Evolutionary conservation across 2,888 invertebrate species (phyloP).

Genomic region (Tiliacea citrago): DNA sequence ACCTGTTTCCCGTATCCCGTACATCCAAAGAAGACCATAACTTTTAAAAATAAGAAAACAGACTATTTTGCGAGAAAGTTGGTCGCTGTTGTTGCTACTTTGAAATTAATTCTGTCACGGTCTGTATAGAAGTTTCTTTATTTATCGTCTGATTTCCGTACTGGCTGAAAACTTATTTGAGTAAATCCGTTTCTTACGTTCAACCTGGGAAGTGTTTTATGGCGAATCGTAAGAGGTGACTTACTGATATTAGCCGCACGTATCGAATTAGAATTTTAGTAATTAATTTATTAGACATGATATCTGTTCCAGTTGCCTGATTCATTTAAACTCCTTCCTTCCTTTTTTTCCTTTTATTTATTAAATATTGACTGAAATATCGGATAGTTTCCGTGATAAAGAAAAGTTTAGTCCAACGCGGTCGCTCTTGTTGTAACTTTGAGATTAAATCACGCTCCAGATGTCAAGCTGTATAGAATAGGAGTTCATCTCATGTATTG

Average conservation of each 20-base stretch:
- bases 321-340: background rate
- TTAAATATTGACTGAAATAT: background rate
- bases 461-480: constrained; percentile 28
- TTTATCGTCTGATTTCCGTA: constrained; percentile 3
- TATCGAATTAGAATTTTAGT: background rate
- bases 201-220: background rate
- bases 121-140: constrained; percentile 10
- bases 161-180: background rate
- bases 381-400: constrained; percentile 8
- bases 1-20: no score
- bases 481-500: constrained; percentile 1
- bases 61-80: background rate
- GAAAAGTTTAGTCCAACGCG: constrained; percentile 1
- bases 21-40: no score
- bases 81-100: constrained; percentile 16
- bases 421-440: constrained; percentile 12
- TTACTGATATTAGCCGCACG: background rate
- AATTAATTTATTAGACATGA: background rate
- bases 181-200: background rate
- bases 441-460: constrained; percentile 40
- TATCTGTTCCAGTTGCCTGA: background rate
- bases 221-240: background rate
- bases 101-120: constrained; percentile 20
- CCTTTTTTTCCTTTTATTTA: no score
- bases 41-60: background rate